Conservation (phyloP, 2,888 invertebrate genomes). For the Ctena decussata region DNA sequence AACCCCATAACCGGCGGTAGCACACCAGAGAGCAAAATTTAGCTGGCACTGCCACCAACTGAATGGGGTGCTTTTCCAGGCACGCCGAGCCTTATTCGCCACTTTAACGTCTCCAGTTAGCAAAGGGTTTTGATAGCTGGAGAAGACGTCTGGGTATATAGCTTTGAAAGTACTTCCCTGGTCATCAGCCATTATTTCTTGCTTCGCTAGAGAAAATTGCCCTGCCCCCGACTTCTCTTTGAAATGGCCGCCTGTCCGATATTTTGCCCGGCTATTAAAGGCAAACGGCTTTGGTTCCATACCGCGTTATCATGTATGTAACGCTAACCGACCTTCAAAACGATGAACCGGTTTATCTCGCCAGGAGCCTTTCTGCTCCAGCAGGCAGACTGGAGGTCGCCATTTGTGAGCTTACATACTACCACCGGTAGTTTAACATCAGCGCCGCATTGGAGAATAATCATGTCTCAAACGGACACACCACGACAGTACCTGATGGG, state of each 20-base stretch:
- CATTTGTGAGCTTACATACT: too few species aligned
- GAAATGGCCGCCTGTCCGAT: neutral
- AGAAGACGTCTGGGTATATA: neutral
- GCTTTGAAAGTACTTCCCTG: neutral
- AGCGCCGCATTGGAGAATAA: too few species aligned
- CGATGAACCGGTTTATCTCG: too few species aligned
- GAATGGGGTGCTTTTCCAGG: neutral
- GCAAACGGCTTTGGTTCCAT: neutral
- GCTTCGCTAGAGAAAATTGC: neutral
- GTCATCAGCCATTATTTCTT: neutral
- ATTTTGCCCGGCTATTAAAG: neutral
- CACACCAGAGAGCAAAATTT: neutral
- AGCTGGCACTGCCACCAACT: constrained; percentile 1
- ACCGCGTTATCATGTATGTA: too few species aligned
- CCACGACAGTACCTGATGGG: too few species aligned
- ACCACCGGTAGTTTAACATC: too few species aligned
- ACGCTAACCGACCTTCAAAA: too few species aligned
- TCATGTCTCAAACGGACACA: too few species aligned
- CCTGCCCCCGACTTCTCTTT: neutral
- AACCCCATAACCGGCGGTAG: neutral
- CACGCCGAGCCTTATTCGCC: neutral
- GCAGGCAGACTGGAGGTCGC: too few species aligned
- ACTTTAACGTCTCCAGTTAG: neutral
- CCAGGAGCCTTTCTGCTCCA: too few species aligned
- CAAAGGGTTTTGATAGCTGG: neutral